Evolutionary conservation across 2,113 vertebrate genomes (phyloP), one percentile per base, ranked within the genome.

Genomic region (Ginglymostoma cirratum): DNA sequence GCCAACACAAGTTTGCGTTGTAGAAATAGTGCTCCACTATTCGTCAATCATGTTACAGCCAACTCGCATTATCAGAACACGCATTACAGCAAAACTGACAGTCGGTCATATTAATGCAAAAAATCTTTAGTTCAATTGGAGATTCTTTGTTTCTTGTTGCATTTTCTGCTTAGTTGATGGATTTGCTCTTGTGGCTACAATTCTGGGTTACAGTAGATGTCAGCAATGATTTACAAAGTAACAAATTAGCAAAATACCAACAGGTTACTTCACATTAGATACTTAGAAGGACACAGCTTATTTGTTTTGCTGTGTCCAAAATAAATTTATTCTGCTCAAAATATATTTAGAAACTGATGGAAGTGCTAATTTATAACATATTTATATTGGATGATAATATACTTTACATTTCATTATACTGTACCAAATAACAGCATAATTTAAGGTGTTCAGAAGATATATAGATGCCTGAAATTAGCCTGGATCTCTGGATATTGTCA

Each of bases 91-190:
- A 48, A 48, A 48, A 48, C 48, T 48, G 48, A 48, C 48, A 48
- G 48, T 48, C 3, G 10, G 52, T 65, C 89, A 92, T 10, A 34
- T 92, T 92, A 55, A 34, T 65, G 34, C 23, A n/a, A 5, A 65
- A 65, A n/a, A 19, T n/a, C 17, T 65, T 12, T 65, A 27, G 15
- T 66, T 66, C 89, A 5, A 6, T 61, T 92, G 61, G 19, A n/a
- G 34, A 19, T 86, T 85, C 89, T 24, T 92, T 34, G 23, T 61
- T 89, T 55, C 45, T 24, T 92, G 86, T 48, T 55, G 30, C 34
- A 92, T 92, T n/a, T 92, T 66, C 87, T 65, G 52, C 52, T 66
- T 65, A 92, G 27, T 92, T 92, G 65, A 61, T 92, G 89, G 42
- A 65, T 19, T 66, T 65, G 34, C 52, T 92, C 52, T n/a, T 34